Conservation (phyloP, 2,797 vertebrate genomes). For the Darevskia nairensis region DNA sequence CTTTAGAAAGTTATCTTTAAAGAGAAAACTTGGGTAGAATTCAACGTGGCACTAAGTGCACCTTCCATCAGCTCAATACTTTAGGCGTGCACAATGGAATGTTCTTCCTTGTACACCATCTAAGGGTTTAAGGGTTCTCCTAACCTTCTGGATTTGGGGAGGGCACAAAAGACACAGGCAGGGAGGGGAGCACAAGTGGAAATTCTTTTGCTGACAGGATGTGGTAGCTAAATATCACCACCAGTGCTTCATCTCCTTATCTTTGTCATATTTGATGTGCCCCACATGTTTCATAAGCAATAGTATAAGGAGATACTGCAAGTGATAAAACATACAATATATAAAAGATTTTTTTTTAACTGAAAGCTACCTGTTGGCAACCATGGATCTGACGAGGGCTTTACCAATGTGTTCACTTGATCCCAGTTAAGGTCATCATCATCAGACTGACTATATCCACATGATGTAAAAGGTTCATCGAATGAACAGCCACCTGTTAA, state of each 20-base stretch:
- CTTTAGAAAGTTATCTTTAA: no score
- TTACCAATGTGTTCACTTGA: conserved; percentile 87
- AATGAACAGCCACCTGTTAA: conserved; percentile 93
- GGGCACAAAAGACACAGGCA: no score
- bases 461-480: conserved; percentile 88
- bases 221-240: no score
- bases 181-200: no score
- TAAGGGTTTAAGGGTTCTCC: no score
- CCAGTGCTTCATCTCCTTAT: background rate
- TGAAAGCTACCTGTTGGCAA: conserved; percentile 89
- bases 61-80: no score
- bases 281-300: background rate
- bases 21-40: no score
- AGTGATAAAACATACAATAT: rapidly evolving
- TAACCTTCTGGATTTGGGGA: no score
- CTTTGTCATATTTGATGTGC: background rate
- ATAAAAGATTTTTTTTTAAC: conserved; percentile 43
- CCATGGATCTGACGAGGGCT: conserved; percentile 88
- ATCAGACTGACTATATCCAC: conserved; percentile 94
- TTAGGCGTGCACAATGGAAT: no score
- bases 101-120: no score
- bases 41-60: no score
- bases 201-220: no score
- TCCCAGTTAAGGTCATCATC: conserved; percentile 97
- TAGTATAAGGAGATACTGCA: background rate